Evolutionary conservation across 2,797 vertebrate species (phyloP), one percentile per base, ranked within the genome.

Genomic region (Chromis chromis): DNA sequence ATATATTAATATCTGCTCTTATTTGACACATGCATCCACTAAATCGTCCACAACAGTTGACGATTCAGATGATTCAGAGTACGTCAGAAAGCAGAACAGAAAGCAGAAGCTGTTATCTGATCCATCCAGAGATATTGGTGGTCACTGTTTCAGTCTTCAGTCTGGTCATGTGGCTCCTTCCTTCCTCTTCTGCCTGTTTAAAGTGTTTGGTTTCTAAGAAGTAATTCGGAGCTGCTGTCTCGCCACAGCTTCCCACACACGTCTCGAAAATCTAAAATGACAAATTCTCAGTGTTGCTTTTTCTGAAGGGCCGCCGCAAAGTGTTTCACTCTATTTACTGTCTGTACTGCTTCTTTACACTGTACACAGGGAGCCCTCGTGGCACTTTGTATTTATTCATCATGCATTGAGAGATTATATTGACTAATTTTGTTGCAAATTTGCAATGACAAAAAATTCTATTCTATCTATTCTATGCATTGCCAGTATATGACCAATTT

Each of bases 181-280:
- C 79, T 31, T 31, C 31, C 7, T 79, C 49, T 59, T 82, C 54
- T 44, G 14, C 27, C 16, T 8, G n/a, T 39, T 52, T 24, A 10
- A 44, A 68, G 19, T 8, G 21, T 63, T 73, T 25, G 39, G 65
- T 76, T 83, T 76, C 69, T 54, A 65, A 74, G 63, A 88, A 84
- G 21, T 78, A 7, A 3, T 24, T 70, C 54, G 22, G 50, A 53
- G 58, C 19, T 12, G 63, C 19, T 10, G 65, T 75, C 70, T 76
- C 2, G 4, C 65, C 25, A 1, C 58, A 52, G 55, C 48, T 65
- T 72, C 56, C 22, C 22, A 27, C 42, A 4, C 33, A 53, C 22
- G 12, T 36, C 13, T 16, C 33, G 40, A 7, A 17, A 46, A n/a
- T 6, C 1, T n/a, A 16, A 46, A 21, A 7, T 10, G 46, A 48